Evolutionary conservation across 2,113 vertebrate species (phyloP).

Genomic region (Pterocles gutturalis): DNA sequence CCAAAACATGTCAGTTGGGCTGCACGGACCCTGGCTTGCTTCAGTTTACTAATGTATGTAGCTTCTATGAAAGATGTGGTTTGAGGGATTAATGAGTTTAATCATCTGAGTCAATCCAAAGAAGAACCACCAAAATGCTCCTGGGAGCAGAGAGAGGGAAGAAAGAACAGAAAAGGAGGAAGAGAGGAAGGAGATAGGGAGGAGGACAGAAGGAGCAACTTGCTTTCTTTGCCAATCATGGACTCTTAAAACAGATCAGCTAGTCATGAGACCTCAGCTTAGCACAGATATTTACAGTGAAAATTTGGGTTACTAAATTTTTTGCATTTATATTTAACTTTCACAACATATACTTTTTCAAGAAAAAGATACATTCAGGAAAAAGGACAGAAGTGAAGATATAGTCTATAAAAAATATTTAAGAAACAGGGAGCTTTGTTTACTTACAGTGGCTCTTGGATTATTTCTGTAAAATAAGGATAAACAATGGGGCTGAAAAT

Average conservation of each 20-base stretch:
- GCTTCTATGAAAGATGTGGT: not conserved
- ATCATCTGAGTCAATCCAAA: not conserved
- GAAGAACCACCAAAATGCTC: not conserved
- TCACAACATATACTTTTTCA: not conserved
- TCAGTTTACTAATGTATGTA: not conserved
- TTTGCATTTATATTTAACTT: not conserved
- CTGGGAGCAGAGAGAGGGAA: not conserved
- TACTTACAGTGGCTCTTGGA: not conserved
- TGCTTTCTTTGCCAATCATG: not conserved
- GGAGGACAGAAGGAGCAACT: not conserved
- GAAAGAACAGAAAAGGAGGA: not conserved
- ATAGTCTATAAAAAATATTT: not conserved
- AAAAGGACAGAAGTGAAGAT: not conserved
- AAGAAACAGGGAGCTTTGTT: not conserved
- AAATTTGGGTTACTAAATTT: not conserved
- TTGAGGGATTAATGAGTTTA: not conserved
- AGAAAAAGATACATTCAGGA: not conserved
- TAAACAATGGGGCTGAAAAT: not conserved
- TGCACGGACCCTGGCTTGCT: not conserved
- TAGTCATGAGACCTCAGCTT: not conserved
- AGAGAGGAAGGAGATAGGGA: not conserved
- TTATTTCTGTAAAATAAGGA: not conserved
- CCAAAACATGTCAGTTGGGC: not conserved
- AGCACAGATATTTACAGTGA: not conserved
- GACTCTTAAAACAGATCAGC: not conserved